These are phyloP conservation scores for Eumacrocentrus americanus DNA, from an alignment of 2,888 invertebrate species.

Conservation along the genomic window DNA sequence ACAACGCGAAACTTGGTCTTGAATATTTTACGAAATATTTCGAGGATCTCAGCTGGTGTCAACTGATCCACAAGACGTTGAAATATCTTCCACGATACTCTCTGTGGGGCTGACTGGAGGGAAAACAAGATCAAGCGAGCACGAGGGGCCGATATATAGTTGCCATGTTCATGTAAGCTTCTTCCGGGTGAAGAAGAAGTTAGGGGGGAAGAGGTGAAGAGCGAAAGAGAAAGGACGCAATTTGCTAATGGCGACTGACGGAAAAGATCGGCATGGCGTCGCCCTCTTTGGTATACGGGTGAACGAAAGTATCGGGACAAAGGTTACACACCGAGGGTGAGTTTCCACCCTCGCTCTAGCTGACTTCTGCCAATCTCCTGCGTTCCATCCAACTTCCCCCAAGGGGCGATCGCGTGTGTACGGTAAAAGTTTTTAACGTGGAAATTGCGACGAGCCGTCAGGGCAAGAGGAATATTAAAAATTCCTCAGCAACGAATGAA, in stretches of 20 bases:
- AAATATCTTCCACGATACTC: background rate
- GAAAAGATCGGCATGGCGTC: constrained; percentile 28
- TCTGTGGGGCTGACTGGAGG: background rate
- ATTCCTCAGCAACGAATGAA: constrained; percentile 33
- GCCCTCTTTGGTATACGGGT: constrained; percentile 15
- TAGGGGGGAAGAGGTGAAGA: background rate
- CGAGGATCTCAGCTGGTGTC: constrained; percentile 6
- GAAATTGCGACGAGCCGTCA: constrained; percentile 46
- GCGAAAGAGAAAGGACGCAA: constrained; percentile 31
- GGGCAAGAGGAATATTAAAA: constrained; percentile 43
- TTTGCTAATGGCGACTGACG: constrained; percentile 40
- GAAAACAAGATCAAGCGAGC: background rate
- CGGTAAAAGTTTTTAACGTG: constrained; percentile 41
- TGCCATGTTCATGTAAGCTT: constrained; percentile 7
- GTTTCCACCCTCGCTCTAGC: background rate
- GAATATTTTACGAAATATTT: background rate
- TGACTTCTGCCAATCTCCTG: constrained; percentile 10
- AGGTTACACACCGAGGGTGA: constrained; percentile 17
- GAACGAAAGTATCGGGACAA: constrained; percentile 17
- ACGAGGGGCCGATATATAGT: background rate
- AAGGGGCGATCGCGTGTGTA: constrained; percentile 41
- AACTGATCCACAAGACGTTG: background rate
- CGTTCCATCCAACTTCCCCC: constrained; percentile 30
- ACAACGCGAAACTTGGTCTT: background rate
- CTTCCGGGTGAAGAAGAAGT: constrained; percentile 8